These are phyloP conservation scores for Esox lucius DNA, from an alignment of 2,797 vertebrate genomes.

Conservation along the genomic window DNA sequence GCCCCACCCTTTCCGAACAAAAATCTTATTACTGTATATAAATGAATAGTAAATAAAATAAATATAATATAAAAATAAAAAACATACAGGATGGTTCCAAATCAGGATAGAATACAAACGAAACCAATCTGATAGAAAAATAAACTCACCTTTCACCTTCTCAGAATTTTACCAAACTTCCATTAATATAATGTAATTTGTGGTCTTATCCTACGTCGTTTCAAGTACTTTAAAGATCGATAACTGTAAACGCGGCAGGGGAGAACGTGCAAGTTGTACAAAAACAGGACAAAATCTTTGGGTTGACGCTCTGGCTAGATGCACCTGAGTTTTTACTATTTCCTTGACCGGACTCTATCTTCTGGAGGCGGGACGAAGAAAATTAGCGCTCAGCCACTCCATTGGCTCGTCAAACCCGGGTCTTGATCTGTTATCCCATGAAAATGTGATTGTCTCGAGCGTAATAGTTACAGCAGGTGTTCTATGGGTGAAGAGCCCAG, in stretches of 20 bases:
- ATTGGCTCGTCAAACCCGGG: neutral
- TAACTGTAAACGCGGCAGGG: neutral
- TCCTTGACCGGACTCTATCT: neutral
- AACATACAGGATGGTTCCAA: too few species aligned
- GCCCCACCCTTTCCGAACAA: too few species aligned
- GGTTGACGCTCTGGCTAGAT: neutral
- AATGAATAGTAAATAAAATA: too few species aligned
- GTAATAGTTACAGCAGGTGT: too few species aligned
- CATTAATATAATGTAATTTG: neutral
- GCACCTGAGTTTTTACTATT: slow-evolving; percentile 12
- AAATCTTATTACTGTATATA: too few species aligned
- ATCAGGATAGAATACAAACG: too few species aligned
- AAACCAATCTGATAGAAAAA: neutral
- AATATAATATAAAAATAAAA: too few species aligned
- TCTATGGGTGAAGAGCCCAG: too few species aligned
- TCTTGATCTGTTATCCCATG: neutral
- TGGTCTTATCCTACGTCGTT: neutral
- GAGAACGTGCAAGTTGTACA: neutral
- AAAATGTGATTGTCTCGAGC: too few species aligned
- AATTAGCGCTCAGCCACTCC: neutral
- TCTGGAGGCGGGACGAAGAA: neutral
- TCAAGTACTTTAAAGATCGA: neutral
- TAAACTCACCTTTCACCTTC: neutral
- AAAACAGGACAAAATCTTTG: neutral
- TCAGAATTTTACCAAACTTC: neutral